Conservation (phyloP, 2,888 invertebrate genomes). For the Byasa hedistus region DNA sequence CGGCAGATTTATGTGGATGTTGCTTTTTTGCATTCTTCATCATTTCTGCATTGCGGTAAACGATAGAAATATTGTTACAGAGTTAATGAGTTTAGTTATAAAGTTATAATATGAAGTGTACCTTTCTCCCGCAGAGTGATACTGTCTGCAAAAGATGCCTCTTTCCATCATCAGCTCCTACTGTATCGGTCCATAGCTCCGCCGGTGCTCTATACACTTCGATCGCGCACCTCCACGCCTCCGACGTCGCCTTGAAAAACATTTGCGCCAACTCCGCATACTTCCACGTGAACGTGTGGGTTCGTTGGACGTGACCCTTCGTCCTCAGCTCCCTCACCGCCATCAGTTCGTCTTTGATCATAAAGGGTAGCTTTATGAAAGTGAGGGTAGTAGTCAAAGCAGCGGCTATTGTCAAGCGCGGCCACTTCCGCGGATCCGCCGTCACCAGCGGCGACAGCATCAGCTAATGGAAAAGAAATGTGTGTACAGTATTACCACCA, state of each 20-base stretch:
- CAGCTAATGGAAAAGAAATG: conserved; percentile 48
- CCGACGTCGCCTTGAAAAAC: conserved; percentile 58
- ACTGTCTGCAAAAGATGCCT: conserved; percentile 81
- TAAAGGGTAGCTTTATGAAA: conserved; percentile 54
- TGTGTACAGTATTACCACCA: too few relatives aligned
- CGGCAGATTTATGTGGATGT: too few relatives aligned
- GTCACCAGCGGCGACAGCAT: conserved; percentile 67
- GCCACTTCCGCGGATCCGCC: conserved; percentile 71
- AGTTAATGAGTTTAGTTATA: too few relatives aligned
- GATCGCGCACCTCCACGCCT: conserved; percentile 53
- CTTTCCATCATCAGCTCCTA: conserved; percentile 77
- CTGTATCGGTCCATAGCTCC: conserved; percentile 77
- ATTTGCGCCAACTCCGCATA: conserved; percentile 66
- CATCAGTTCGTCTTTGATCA: conserved; percentile 55
- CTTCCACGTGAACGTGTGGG: conserved; percentile 66
- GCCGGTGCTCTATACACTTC: conserved; percentile 65
- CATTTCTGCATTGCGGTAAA: too few relatives aligned
- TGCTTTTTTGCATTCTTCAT: too few relatives aligned
- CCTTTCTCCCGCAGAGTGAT: conserved; percentile 85
- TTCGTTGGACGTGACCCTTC: conserved; percentile 54
- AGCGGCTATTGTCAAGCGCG: conserved; percentile 47
- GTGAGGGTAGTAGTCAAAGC: conserved; percentile 45
- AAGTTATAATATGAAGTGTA: conserved; percentile 30
- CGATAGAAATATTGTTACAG: too few relatives aligned
- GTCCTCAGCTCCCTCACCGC: conserved; percentile 59